Percentiles rank a stretch among this genome's conserved stretches.
Conservation (phyloP, 2,113 vertebrate species). For the Scophthalmus maximus region DNA sequence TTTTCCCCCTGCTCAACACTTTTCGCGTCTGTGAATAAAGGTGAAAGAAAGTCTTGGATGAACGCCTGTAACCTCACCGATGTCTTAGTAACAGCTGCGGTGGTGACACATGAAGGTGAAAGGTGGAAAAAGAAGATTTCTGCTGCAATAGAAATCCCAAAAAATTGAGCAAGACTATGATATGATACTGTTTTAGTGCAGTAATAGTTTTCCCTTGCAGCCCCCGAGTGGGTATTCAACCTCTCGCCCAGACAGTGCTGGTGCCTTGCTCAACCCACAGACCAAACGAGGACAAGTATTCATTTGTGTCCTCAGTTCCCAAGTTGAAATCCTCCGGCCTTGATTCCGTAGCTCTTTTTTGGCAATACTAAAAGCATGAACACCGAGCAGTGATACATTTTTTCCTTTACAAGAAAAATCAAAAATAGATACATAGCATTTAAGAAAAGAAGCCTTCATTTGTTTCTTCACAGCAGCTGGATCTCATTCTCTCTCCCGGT, state of each 20-base stretch:
- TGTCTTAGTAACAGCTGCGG: slow-evolving; percentile 27
- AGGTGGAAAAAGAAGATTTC: neutral
- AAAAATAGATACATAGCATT: slow-evolving; percentile 57
- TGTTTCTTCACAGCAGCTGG: slow-evolving; percentile 47
- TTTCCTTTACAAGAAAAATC: slow-evolving; percentile 1
- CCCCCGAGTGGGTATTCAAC: slow-evolving; percentile 3
- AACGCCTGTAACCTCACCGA: slow-evolving; percentile 27
- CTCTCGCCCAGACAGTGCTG: neutral
- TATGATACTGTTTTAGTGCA: too few relatives aligned
- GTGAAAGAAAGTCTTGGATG: slow-evolving; percentile 83
- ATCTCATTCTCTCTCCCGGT: slow-evolving; percentile 74
- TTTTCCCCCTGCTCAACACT: slow-evolving; percentile 80
- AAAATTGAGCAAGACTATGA: neutral
- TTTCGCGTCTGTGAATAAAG: slow-evolving; percentile 81
- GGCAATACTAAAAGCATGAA: slow-evolving; percentile 63
- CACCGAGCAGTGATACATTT: slow-evolving; percentile 59
- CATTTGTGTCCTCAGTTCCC: slow-evolving; percentile 24
- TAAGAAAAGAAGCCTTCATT: slow-evolving; percentile 41
- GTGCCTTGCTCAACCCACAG: slow-evolving; percentile 28
- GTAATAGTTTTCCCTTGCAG: neutral
- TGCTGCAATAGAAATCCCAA: neutral
- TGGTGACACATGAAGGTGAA: slow-evolving; percentile 19
- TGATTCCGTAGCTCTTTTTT: slow-evolving; percentile 29
- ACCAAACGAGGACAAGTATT: slow-evolving; percentile 21
- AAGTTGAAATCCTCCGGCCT: slow-evolving; percentile 29